A percentile compares a stretch with the other conserved stretches of the same genome.
These are phyloP conservation scores for Drosophila emarginata DNA, from an alignment of 2,888 invertebrate genomes.

Conservation along the genomic window DNA sequence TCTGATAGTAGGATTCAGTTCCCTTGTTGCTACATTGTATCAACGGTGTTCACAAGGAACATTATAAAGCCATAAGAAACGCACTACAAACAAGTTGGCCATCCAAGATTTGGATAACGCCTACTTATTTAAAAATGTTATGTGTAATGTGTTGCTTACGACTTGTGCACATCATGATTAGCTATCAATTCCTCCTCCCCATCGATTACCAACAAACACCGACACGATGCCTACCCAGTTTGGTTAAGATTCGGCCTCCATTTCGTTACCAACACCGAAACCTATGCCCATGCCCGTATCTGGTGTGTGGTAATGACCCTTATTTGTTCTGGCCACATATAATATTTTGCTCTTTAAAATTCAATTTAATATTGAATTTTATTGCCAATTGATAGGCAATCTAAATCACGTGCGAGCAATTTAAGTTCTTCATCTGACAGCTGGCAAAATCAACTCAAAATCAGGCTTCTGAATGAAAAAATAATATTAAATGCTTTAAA, in stretches of 20 bases:
- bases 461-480: conserved; percentile 1
- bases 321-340: conserved; percentile 34
- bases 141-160: conserved; percentile 44
- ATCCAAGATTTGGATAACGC: conserved; percentile 43
- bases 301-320: conserved; percentile 26
- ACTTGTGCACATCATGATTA: conserved; percentile 32
- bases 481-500: background rate
- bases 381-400: conserved; percentile 4
- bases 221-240: background rate
- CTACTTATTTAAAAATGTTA: conserved; percentile 14
- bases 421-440: conserved; percentile 6
- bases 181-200: conserved; percentile 16
- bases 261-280: no score
- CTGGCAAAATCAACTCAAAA: conserved; percentile 7
- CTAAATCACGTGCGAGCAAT: conserved; percentile 25
- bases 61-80: conserved; percentile 71
- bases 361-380: conserved; percentile 45
- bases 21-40: conserved; percentile 33
- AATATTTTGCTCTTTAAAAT: conserved; percentile 47
- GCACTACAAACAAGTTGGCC: conserved; percentile 51
- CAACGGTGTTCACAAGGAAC: conserved; percentile 38
- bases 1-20: background rate
- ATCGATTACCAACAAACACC: background rate
- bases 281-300: background rate
- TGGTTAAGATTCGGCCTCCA: background rate